Conservation (phyloP, 2,797 vertebrate genomes). For the Poeciliopsis turneri region DNA sequence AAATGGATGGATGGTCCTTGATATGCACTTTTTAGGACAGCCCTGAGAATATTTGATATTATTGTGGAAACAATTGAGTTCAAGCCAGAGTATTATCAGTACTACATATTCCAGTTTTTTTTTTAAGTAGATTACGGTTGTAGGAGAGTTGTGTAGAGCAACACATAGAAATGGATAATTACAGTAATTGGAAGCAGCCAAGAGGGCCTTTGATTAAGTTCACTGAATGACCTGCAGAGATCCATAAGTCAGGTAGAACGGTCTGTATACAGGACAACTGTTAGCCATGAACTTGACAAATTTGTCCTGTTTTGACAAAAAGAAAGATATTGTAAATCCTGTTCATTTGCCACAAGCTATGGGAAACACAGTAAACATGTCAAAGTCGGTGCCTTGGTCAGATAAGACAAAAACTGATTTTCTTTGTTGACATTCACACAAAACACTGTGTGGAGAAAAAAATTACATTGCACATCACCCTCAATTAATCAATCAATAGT, state of each 20-base stretch:
- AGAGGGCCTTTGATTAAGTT: not conserved
- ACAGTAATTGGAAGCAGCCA: not conserved
- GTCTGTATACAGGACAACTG: not conserved
- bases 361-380: not conserved
- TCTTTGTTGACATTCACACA: not conserved
- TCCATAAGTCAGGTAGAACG: not conserved
- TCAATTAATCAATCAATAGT: not conserved
- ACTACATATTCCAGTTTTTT: not conserved
- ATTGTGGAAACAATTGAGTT: not conserved
- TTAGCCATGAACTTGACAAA: not conserved
- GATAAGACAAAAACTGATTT: not conserved
- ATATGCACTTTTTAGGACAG: not conserved
- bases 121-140: not conserved
- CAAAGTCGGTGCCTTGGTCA: not conserved
- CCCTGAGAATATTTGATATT: not conserved
- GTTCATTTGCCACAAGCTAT: not conserved
- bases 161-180: not conserved
- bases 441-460: not conserved
- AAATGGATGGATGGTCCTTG: no score
- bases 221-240: not conserved
- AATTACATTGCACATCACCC: not conserved
- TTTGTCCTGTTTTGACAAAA: not conserved
- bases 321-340: not conserved
- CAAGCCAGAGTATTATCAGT: not conserved
- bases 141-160: not conserved